These are phyloP conservation scores for Campylomormyrus tamandua DNA, from an alignment of 2,113 vertebrate species.

Conservation along the genomic window DNA sequence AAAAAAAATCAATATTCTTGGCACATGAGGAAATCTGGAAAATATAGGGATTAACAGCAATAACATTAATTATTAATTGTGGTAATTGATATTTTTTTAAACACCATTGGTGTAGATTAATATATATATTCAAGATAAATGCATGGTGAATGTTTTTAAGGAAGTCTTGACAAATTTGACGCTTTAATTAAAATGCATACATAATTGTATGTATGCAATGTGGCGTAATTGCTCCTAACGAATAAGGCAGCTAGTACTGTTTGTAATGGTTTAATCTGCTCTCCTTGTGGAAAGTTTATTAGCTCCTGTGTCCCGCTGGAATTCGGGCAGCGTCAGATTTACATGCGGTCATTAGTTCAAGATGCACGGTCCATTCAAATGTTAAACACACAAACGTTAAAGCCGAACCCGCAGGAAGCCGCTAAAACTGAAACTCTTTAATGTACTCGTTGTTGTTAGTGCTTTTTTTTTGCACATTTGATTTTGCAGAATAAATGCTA, in stretches of 20 bases:
- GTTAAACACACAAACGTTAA: constrained; percentile 8
- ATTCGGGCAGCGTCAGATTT: background rate
- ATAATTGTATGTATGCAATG: background rate
- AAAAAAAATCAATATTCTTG: background rate
- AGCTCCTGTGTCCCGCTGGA: background rate
- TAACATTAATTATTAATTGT: background rate
- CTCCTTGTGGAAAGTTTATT: background rate
- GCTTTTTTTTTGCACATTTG: background rate
- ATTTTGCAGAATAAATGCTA: background rate
- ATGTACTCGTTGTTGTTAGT: background rate
- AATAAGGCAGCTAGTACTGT: background rate
- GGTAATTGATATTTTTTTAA: background rate
- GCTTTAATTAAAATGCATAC: background rate
- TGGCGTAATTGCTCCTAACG: background rate
- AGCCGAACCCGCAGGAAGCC: background rate
- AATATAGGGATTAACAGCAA: background rate
- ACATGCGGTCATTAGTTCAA: constrained; percentile 7
- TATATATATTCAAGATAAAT: background rate
- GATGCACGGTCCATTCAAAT: constrained; percentile 5
- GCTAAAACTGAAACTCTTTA: background rate
- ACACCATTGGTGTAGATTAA: background rate
- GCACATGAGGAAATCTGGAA: background rate
- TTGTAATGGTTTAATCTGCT: background rate
- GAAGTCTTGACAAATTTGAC: background rate
- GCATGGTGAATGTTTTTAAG: background rate